A percentile compares a stretch with the other conserved stretches of the same genome.
phyloP scores from a whole-genome alignment of 2,797 vertebrate species.

The Catharus ustulatus region DNA sequence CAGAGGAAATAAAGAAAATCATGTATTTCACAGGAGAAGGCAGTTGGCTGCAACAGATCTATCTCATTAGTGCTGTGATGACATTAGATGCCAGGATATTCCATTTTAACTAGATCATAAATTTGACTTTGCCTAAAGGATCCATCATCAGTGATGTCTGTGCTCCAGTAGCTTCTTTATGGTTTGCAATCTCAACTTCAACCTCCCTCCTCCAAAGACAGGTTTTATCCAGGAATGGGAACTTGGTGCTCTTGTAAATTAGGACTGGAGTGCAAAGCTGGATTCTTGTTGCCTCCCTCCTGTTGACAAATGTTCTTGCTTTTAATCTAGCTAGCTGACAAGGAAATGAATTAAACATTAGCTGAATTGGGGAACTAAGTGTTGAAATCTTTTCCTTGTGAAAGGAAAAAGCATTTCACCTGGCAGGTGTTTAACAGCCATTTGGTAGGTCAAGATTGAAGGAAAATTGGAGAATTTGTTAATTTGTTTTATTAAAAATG shows the following conservation, averaged over 20 bases:
- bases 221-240: not conserved
- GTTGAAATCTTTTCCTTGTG: not conserved
- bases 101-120: slow-evolving; percentile 9
- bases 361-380: slow-evolving; percentile 29
- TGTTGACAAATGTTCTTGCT: slow-evolving; percentile 40
- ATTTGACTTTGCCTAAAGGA: slow-evolving; percentile 44
- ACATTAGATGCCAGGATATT: slow-evolving; percentile 10
- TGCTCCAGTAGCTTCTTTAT: not conserved
- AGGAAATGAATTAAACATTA: slow-evolving; percentile 56
- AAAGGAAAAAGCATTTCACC: slow-evolving; percentile 22
- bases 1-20: slow-evolving; percentile 3
- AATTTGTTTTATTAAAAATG: not conserved
- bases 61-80: slow-evolving; percentile 13
- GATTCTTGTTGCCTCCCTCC: slow-evolving; percentile 12
- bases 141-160: not conserved
- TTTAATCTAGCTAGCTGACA: slow-evolving; percentile 41
- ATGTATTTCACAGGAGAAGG: not conserved
- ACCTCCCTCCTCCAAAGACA: not conserved
- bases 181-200: not conserved
- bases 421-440: slow-evolving; percentile 1
- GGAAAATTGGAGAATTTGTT: not conserved
- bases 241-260: slow-evolving; percentile 1
- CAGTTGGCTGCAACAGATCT: not conserved
- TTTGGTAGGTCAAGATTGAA: not conserved
- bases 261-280: not conserved